Evolutionary conservation across 1,140 invertebrate species (phyloP), one percentile per base, ranked within the genome.

Genomic region (Oreohelix idahoensis): DNA sequence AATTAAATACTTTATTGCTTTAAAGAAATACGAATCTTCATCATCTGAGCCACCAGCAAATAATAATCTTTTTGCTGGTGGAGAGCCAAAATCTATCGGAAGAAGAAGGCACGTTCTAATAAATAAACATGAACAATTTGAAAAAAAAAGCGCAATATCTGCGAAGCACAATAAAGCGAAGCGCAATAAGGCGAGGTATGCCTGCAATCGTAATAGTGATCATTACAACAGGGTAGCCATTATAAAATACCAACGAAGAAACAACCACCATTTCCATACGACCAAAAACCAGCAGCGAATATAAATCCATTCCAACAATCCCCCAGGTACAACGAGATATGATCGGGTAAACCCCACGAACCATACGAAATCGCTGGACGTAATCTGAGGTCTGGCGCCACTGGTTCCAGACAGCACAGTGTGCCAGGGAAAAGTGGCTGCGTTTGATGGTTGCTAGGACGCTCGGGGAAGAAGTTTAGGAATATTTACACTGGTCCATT

Each of bases 301-400:
- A 75, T 45, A 66, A 66, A 66, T 66, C 63, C 63, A 66, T 66
- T 66, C 63, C 29, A 66, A 66, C 63, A 66, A 66, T 66, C 63
- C 63, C 63, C 63, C n/a, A 32, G 63, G n/a, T 29, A 66, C 1
- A 29, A 17, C 1, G 63, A 66, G 63, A 66, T 66, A 66, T 32
- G 63, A 66, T 66, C 63, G n/a, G 63, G 63, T n/a, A 42, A 42
- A 42, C 71, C 10, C 38, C 32, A 20, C 8, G 38, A 42, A 49
- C 45, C 71, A 42, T 5, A 20, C 38, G 71, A 26, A n/a, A 42
- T 42, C 45, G 35, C 45, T 1, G 71, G 71, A 1, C 38, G 38
- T 29, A 53, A 77, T 45, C 75, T 51, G 23, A 35, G 26, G 23
- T 53, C 53, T 36, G 39, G 75, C 42, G 75, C 75, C 75, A 53